Base-by-base conservation (phyloP, 2,113 vertebrate genomes). In the Dromaius novaehollandiae region DNA sequence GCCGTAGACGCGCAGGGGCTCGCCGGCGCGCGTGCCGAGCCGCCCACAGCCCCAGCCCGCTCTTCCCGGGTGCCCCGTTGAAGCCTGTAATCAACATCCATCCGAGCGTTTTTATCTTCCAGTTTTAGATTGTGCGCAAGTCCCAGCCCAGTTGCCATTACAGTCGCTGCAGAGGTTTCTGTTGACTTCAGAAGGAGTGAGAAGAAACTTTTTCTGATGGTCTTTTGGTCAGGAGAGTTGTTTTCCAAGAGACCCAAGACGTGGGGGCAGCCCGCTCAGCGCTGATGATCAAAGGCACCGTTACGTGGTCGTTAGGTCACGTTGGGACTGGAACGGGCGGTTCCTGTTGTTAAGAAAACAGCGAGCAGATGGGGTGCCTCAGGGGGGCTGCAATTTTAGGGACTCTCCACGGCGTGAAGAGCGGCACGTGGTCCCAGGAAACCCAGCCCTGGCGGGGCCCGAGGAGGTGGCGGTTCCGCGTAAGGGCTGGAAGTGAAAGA, bases 41-140 rank as follows among this genome's bases (percentile, higher is more conserved):
- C 3, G 16, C 15, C 44, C 16, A 8, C 14, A 13, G 10, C 42
- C 42, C 42, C 2, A 70, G 80, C 82, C 71, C 38, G 68, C 74
- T 32, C 42, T 86, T 8, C 32, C 77, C 70, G 18, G 70, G 16
- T 80, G 15, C 90, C 51, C 25, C 22, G 82, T 82, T 61, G 93
- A 77, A 71, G 26, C 44, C 91, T 58, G 0, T 55, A 3, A 93
- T 96, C 95, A 96, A 56, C 88, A 97, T 93, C 74, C 95, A 95
- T 25, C 92, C 89, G 18, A 50, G 95, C 84, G 20, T 53, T 88
- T 79, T 94, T 92, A 92, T 96, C 94, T 96, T 24, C 78, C 63
- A 11, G 17, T 38, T 94, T 24, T 82, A 87, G 88, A 58, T 96
- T 11, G 26, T 14, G 10, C 42, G 5, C 1, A 1, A 66, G 64